Conservation (phyloP, 2,113 vertebrate genomes). For the Callipepla californica region DNA sequence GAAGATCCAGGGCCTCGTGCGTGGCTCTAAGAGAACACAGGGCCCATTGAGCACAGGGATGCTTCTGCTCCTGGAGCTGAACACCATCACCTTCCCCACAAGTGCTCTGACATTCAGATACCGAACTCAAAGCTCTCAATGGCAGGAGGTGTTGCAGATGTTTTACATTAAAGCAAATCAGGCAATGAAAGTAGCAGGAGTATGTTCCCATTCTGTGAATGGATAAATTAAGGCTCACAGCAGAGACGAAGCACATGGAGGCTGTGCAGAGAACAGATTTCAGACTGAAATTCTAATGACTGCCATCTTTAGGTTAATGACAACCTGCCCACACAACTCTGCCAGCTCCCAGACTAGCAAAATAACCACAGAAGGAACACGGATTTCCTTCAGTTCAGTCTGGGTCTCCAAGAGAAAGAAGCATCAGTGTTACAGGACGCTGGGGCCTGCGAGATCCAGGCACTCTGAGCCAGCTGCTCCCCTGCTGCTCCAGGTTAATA, state of each 20-base stretch:
- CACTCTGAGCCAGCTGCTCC: constrained; percentile 8
- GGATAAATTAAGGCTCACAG: constrained; percentile 25
- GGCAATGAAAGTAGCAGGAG: not conserved
- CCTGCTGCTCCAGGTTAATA: constrained; percentile 60
- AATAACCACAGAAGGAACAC: not conserved
- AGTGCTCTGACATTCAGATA: not conserved
- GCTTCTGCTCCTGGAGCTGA: not conserved
- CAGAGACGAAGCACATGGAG: not conserved
- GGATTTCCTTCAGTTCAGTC: not conserved
- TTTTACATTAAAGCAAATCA: constrained; percentile 43
- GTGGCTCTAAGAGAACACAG: not conserved
- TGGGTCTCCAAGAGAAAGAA: not conserved
- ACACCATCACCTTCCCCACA: not conserved
- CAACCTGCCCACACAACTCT: not conserved
- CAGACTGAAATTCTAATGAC: not conserved
- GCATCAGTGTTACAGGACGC: not conserved
- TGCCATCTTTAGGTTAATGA: constrained; percentile 40
- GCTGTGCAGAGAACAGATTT: not conserved
- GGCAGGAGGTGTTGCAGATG: constrained; percentile 12
- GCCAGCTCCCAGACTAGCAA: not conserved
- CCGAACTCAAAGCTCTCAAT: not conserved
- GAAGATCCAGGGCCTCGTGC: not conserved
- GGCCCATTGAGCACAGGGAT: accelerated
- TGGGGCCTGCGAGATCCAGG: not conserved
- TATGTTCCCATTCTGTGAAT: not conserved